Evolutionary conservation across 2,113 vertebrate species (phyloP).

Genomic region (Talpa occidentalis): DNA sequence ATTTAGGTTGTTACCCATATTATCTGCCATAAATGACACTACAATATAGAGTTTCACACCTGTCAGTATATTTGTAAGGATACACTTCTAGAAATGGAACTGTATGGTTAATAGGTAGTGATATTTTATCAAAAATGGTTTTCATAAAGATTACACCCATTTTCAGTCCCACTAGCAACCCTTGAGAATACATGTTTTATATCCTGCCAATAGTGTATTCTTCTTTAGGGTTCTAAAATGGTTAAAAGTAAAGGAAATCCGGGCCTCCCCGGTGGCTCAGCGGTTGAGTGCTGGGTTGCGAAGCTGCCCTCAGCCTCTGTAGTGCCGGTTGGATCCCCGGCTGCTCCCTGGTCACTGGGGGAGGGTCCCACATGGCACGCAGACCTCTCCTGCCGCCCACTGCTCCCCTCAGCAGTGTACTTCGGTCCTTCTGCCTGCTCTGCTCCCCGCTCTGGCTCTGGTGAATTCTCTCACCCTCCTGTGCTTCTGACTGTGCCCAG

Average conservation of each 20-base stretch:
- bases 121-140: neutral
- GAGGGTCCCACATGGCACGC: too few relatives aligned
- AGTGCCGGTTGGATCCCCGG: too few relatives aligned
- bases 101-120: neutral
- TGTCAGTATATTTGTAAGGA: neutral
- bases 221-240: neutral
- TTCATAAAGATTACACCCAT: neutral
- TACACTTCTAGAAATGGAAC: constrained; percentile 12
- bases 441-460: too few relatives aligned
- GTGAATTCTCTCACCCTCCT: too few relatives aligned
- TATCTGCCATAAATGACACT: neutral
- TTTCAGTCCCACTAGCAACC: neutral
- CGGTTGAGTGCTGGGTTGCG: too few relatives aligned
- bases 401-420: too few relatives aligned
- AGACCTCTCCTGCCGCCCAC: too few relatives aligned
- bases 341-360: too few relatives aligned
- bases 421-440: too few relatives aligned
- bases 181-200: neutral
- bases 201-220: neutral
- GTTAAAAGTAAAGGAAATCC: neutral
- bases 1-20: neutral
- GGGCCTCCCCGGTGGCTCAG: too few relatives aligned
- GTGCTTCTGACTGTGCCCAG: too few relatives aligned
- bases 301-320: too few relatives aligned
- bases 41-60: neutral